phyloP scores from a whole-genome alignment of 2,888 invertebrate species.

The Bellardia pandia region DNA sequence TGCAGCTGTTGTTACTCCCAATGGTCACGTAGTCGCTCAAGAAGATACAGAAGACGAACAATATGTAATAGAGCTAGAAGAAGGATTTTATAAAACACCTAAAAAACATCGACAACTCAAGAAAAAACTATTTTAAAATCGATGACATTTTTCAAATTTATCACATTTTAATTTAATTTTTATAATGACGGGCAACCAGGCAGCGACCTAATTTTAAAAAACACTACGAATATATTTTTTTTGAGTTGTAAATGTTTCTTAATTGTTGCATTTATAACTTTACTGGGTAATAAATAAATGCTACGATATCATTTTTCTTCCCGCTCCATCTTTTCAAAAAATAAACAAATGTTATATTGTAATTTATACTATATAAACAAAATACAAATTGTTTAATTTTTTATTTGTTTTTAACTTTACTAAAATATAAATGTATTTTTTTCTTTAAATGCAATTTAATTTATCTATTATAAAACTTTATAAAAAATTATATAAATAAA shows the following conservation, averaged over 20 bases:
- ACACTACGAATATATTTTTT: background rate
- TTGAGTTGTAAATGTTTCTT: constrained; percentile 34
- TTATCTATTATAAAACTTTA: constrained; percentile 62
- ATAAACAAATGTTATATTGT: constrained; percentile 55
- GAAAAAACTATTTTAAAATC: constrained; percentile 62
- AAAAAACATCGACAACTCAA: constrained; percentile 45
- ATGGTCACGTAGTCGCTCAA: constrained; percentile 65
- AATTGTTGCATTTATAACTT: constrained; percentile 27
- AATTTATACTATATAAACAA: constrained; percentile 64
- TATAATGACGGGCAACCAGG: background rate
- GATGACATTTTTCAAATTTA: constrained; percentile 21
- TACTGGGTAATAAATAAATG: constrained; percentile 45
- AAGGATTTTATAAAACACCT: constrained; percentile 36
- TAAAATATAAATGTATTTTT: constrained; percentile 57
- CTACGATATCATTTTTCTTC: constrained; percentile 31
- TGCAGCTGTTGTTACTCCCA: constrained; percentile 60
- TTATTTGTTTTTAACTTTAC: constrained; percentile 69
- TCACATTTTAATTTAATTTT: background rate
- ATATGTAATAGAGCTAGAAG: constrained; percentile 1
- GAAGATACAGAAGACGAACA: constrained; percentile 59
- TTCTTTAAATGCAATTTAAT: constrained; percentile 67
- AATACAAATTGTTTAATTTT: constrained; percentile 61
- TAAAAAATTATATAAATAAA: constrained; percentile 61
- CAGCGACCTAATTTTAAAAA: background rate
- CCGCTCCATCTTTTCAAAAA: constrained; percentile 19